Conservation (phyloP, 2,888 invertebrate genomes). For the Cerceris ruficornis region DNA sequence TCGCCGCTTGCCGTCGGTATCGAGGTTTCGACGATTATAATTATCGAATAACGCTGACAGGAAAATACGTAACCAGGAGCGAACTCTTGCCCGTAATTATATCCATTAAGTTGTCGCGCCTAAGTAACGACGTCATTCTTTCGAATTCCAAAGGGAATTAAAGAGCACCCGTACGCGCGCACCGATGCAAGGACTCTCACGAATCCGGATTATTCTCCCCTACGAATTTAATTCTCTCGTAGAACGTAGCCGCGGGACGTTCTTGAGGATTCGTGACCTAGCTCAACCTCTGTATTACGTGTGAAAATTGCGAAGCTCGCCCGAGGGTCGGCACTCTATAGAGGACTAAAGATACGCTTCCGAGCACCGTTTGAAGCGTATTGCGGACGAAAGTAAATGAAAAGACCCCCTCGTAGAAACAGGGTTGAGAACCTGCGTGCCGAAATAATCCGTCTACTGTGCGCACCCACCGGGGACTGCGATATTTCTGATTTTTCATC, state of each 20-base stretch:
- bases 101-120: not conserved
- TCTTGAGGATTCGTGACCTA: constrained; percentile 34
- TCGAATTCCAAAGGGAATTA: constrained; percentile 25
- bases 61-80: not conserved
- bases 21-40: not conserved
- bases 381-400: not conserved
- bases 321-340: constrained; percentile 15
- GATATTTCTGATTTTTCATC: constrained; percentile 1
- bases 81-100: not conserved
- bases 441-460: not conserved
- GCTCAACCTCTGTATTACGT: constrained; percentile 34
- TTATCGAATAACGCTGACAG: not conserved
- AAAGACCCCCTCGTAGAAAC: not conserved
- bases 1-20: no score
- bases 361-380: not conserved
- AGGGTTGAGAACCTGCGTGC: constrained; percentile 5
- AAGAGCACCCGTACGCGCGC: constrained; percentile 17
- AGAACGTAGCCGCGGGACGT: constrained; percentile 17
- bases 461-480: not conserved
- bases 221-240: constrained; percentile 29
- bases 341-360: constrained; percentile 11
- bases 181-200: constrained; percentile 22
- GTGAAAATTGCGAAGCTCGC: constrained; percentile 44
- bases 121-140: constrained; percentile 10
- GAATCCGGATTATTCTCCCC: constrained; percentile 32